A percentile compares a stretch with the other conserved stretches of the same genome.
Conservation (phyloP, 2,113 vertebrate species). For the Ophthalmolycus amberensis region DNA sequence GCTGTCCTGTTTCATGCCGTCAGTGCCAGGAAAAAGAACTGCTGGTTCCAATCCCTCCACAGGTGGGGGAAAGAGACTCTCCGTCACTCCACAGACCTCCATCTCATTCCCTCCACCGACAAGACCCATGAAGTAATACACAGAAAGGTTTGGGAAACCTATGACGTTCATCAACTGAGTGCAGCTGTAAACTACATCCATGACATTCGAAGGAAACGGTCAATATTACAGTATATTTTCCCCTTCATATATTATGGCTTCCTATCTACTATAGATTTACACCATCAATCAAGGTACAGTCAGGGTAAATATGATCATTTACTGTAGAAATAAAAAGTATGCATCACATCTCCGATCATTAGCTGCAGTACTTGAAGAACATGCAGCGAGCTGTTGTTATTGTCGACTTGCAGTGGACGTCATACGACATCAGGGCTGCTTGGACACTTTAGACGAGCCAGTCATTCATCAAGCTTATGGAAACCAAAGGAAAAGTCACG, state of each 20-base stretch:
- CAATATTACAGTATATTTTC: conserved; percentile 22
- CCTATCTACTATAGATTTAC: not conserved
- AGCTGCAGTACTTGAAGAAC: not conserved
- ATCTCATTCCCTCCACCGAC: conserved; percentile 7
- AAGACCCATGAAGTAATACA: conserved; percentile 7
- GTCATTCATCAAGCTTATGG: not conserved
- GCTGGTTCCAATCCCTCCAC: not conserved
- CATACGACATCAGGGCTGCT: not conserved
- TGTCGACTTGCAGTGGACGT: not conserved
- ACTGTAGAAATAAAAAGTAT: not conserved
- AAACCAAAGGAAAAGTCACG: not conserved
- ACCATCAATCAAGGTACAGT: not conserved
- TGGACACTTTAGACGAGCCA: not conserved
- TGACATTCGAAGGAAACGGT: conserved; percentile 12
- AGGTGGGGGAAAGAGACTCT: not conserved
- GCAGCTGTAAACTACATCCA: conserved; percentile 9
- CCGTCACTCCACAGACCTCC: not conserved
- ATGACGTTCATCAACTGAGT: conserved; percentile 23
- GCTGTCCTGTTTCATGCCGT: not conserved
- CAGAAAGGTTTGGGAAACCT: not conserved
- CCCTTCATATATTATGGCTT: not conserved
- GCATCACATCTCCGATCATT: not conserved
- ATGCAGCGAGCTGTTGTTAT: not conserved
- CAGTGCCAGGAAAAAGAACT: not conserved
- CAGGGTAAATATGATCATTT: not conserved